These are phyloP conservation scores for Pseudorhiza aurosa DNA, from an alignment of 30 jellyfish, hydroid and myxozoan genomes.

Conservation along the genomic window DNA sequence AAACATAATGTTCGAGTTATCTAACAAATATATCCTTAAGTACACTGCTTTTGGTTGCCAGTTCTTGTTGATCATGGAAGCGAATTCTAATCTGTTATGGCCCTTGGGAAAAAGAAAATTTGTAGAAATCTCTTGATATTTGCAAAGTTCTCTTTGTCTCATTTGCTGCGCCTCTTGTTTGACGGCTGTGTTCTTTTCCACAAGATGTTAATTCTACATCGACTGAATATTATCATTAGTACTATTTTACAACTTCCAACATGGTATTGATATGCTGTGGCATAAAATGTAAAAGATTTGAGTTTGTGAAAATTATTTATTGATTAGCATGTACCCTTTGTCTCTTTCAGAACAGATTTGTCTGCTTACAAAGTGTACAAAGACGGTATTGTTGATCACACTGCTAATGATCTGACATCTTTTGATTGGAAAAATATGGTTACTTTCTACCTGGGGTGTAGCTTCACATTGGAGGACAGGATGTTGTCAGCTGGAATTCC, in stretches of 20 bases:
- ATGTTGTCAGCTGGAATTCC: slow-evolving; percentile 77
- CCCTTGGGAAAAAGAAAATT: slow-evolving; percentile 43
- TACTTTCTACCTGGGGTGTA: slow-evolving; percentile 91
- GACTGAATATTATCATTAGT: no score
- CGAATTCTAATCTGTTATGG: slow-evolving; percentile 53
- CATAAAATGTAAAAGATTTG: no score
- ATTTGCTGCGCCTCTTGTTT: slow-evolving; percentile 29
- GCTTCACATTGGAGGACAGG: slow-evolving; percentile 83
- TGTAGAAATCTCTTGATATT: slow-evolving; percentile 45
- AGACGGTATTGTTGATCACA: slow-evolving; percentile 37
- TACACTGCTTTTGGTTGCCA: slow-evolving; percentile 42
- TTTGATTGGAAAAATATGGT: slow-evolving; percentile 78
- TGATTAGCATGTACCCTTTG: neutral
- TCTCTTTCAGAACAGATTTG: slow-evolving; percentile 74
- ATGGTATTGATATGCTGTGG: no score
- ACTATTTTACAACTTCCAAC: no score
- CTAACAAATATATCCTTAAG: slow-evolving; percentile 24
- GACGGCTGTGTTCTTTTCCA: slow-evolving; percentile 22
- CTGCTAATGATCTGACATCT: slow-evolving; percentile 8
- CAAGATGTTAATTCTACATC: slow-evolving; percentile 10
- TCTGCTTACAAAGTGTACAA: slow-evolving; percentile 69
- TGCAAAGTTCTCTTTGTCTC: slow-evolving; percentile 15
- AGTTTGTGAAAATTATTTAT: no score
- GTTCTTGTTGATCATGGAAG: slow-evolving; percentile 41
- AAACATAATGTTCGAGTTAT: slow-evolving; percentile 25